A percentile compares a stretch with the other conserved stretches of the same genome.
Conservation (phyloP, 2,888 invertebrate species). For the Nezara viridula region DNA sequence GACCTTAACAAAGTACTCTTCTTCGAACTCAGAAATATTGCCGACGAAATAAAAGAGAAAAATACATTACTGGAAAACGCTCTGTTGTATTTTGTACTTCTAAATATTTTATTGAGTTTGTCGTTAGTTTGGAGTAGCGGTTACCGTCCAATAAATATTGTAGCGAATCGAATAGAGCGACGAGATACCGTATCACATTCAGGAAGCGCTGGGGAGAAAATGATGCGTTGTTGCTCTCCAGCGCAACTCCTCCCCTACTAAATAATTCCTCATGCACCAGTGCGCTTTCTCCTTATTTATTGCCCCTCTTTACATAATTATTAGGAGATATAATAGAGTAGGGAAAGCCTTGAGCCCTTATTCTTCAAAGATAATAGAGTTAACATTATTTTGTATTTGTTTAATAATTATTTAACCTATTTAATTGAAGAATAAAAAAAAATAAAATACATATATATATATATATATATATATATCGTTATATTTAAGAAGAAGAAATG, state of each 20-base stretch:
- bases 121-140: not conserved
- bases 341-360: not conserved
- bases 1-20: not conserved
- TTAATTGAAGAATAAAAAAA: too few relatives aligned
- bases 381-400: not conserved
- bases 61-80: not conserved
- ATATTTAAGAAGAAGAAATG: too few relatives aligned
- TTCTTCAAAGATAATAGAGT: not conserved
- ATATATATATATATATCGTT: too few relatives aligned
- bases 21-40: not conserved
- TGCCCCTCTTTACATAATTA: constrained; percentile 31
- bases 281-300: constrained; percentile 22
- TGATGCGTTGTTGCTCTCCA: not conserved
- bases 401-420: too few relatives aligned
- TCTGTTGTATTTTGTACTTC: not conserved
- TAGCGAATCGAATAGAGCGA: not conserved
- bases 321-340: not conserved
- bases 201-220: not conserved
- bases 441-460: too few relatives aligned
- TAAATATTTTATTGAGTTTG: not conserved
- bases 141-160: not conserved
- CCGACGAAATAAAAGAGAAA: too few relatives aligned
- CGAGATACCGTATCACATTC: constrained; percentile 7
- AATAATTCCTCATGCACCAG: constrained; percentile 48
- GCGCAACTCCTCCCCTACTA: constrained; percentile 2